Base-by-base conservation (phyloP, 2,113 vertebrate species). In the Hyperoodon ampullatus region DNA sequence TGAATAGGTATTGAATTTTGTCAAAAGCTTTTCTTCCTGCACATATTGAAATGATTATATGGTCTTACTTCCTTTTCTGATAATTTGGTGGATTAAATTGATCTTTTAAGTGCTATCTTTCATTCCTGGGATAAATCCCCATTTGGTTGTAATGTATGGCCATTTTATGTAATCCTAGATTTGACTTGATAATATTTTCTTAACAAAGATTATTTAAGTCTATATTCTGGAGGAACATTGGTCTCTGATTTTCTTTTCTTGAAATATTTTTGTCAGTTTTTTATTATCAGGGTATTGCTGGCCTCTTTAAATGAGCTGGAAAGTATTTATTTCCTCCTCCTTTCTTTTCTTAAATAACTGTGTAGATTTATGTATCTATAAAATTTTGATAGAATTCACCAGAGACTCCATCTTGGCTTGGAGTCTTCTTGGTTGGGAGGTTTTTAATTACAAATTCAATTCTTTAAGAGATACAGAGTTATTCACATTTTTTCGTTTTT, bases 271-370 rank as follows among this genome's bases (percentile, higher is more conserved):
- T 90, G 16, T 63, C 72, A 66, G 10, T 6, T 84, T 75, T 90
- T 88, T 85, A 85, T 71, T 93, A 60, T 8, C 39, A 82, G 30
- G 26, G 3, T 88, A 28, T 14, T 81, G 1, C 35, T 96, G 71
- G 16, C 3, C 53, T 97, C 53, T 85, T 65, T 91, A 85, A 81
- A 71, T 93, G 44, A 89, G 5, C 42, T 81, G 6, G 16, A 77
- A 53, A 53, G 15, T 53, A 53, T 16, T 53, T 53, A 53, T 53
- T 18, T 53, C 39, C 3, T 74, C 53, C 3, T 80, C 10, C 60
- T 87, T 9, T 60, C 26, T 94, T 92, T 92, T 47, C 72, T 95
- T 82, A 96, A 96, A 66, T 65, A 91, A 60, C 50, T 77, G 21
- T 92, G 11, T 58, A 60, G 5, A 84, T 94, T 86, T 94, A 55